A percentile compares a stretch with the other conserved stretches of the same genome.
Conservation (phyloP, 2,797 vertebrate species). For the Streptopelia turtur region DNA sequence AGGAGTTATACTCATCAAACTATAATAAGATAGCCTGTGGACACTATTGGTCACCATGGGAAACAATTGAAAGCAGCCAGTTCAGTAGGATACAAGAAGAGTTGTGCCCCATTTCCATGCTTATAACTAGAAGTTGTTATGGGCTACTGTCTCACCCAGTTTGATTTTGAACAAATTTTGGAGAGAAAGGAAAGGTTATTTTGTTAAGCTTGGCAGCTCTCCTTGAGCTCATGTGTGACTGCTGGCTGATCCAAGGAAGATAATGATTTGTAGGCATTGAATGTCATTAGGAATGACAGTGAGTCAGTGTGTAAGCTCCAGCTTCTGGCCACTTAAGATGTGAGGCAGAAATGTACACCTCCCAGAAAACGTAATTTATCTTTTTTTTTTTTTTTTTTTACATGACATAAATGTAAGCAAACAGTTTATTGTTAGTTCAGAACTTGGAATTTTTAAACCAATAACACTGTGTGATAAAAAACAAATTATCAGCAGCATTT, state of each 20-base stretch:
- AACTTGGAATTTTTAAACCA: not conserved
- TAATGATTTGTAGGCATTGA: not conserved
- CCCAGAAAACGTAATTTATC: not conserved
- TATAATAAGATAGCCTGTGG: not conserved
- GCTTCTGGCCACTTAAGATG: not conserved
- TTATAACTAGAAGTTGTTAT: not conserved
- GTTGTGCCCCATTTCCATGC: not conserved
- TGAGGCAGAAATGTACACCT: not conserved
- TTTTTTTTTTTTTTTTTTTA: no score
- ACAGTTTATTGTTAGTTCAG: not conserved
- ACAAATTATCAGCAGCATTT: not conserved
- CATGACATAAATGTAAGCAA: not conserved
- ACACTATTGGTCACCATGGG: rapidly evolving
- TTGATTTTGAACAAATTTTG: not conserved
- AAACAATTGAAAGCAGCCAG: not conserved
- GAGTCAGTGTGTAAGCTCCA: not conserved
- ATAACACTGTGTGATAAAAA: not conserved
- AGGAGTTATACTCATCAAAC: not conserved
- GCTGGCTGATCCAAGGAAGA: not conserved
- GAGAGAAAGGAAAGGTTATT: not conserved
- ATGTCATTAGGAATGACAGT: not conserved
- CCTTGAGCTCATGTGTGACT: not conserved
- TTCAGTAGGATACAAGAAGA: not conserved
- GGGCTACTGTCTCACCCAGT: not conserved
- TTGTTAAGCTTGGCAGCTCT: not conserved